Base-by-base conservation (phyloP, 23 tunicate genomes). In the Halocynthia aurantium region DNA sequence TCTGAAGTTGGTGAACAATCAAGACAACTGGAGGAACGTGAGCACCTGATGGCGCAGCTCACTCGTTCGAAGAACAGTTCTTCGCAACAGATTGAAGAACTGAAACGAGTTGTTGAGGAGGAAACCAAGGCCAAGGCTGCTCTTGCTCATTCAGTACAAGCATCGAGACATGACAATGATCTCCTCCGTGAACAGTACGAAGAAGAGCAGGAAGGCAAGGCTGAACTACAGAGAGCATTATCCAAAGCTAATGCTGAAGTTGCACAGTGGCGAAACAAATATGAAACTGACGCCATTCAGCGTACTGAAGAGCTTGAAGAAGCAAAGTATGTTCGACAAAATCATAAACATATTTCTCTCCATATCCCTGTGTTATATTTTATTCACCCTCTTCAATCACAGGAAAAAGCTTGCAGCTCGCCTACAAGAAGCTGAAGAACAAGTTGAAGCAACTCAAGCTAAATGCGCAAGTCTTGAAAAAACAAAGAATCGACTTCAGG, bases 261-360 rank as follows among this genome's bases (percentile, higher is more conserved):
- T 21, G 90, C 88, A 40, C 96, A 90, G 55, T 90, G 96, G 96
- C 73, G 86, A 62, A 86, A 86, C 79, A 90, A 90, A 81, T 90
- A 90, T 74, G 96, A 90, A 67, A 90, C 96, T 6, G 96, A 90
- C 71, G 96, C 96, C 8, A 90, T 90, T 62, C 96, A 90, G 71
- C 76, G 88, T 81, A 90, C 96, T 10, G 96, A 90, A 77, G 88
- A 84, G 71, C 77, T 84, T 52, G 88, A 84, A 52, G 88, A 84
- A 70, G 88, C 88, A 57, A 84, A 84, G 88, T 84, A 84, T 66
- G 78, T 49, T 52, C 40, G 2, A 5, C 40, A 31, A 31, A 31
- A 67, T 21, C 72, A 17, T 67, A 20, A 67, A 67, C 22, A 13
- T 31, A 31, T 31, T 15, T 60, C 4, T 18, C 4, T 18, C n/a